Percentiles rank a stretch among this genome's conserved stretches.
phyloP scores from a whole-genome alignment of 2,797 vertebrate species.

The Gymnothorax javanicus region DNA sequence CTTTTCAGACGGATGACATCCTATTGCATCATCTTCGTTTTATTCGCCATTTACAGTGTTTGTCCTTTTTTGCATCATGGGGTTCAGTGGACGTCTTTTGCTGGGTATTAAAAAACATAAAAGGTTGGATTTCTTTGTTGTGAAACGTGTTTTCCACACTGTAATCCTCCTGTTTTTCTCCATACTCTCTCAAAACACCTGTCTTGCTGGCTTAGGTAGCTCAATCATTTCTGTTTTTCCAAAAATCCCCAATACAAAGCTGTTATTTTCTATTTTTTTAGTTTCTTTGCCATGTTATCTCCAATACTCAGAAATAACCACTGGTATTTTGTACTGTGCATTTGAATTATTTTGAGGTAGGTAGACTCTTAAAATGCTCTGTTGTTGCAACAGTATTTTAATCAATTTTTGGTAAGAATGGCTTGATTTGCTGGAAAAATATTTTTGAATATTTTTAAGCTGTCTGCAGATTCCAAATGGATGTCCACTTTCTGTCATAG shows the following conservation, averaged over 20 bases:
- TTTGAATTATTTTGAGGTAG: background rate
- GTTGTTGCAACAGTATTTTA: background rate
- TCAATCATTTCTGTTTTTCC: background rate
- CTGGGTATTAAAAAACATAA: background rate
- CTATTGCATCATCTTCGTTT: constrained; percentile 17
- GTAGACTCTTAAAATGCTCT: background rate
- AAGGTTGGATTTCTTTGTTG: background rate
- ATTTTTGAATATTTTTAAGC: background rate
- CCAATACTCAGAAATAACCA: background rate
- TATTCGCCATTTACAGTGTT: background rate
- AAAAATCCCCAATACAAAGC: background rate
- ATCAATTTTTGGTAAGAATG: background rate
- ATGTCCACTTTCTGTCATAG: background rate
- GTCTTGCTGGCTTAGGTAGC: background rate
- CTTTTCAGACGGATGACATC: background rate
- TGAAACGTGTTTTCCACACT: background rate
- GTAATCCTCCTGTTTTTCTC: background rate
- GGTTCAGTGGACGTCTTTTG: background rate
- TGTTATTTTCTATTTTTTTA: background rate
- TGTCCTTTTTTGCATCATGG: no score
- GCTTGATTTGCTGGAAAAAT: background rate
- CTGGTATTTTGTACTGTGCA: background rate
- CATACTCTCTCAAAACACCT: background rate
- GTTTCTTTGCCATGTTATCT: background rate
- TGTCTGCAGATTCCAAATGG: background rate